Evolutionary conservation across 2,113 vertebrate species (phyloP).

Genomic region (Aegithalos caudatus): DNA sequence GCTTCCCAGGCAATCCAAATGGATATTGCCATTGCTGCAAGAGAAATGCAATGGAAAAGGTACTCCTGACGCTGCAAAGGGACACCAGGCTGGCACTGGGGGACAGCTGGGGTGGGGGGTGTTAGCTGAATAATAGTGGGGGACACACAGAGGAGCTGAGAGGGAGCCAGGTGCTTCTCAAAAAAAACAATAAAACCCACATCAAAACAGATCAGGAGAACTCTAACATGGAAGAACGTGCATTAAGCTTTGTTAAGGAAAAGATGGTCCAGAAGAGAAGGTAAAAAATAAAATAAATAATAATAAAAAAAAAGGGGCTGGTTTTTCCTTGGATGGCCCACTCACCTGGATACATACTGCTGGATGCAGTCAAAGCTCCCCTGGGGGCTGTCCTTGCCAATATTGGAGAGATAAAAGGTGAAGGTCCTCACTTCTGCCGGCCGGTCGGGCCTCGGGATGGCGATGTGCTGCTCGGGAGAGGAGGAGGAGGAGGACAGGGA

Average conservation of each 20-base stretch:
- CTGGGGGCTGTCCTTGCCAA: conserved; percentile 95
- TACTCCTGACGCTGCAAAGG: neutral
- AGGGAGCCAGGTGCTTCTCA: neutral
- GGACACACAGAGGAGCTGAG: neutral
- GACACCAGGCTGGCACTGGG: neutral
- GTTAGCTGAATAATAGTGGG: neutral
- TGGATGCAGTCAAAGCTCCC: conserved; percentile 97
- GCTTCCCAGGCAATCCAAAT: conserved; percentile 92
- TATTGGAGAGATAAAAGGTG: conserved; percentile 91
- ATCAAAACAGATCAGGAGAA: neutral
- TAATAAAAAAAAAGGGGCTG: no score
- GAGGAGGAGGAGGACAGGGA: neutral
- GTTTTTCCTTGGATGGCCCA: neutral
- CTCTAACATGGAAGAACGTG: rapidly evolving
- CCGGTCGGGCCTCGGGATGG: conserved; percentile 83
- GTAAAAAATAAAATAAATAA: no score
- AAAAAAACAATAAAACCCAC: neutral
- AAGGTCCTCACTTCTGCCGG: conserved; percentile 82
- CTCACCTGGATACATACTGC: conserved; percentile 94
- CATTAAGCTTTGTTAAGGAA: neutral
- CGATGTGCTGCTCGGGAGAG: conserved; percentile 83
- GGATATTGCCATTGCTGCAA: conserved; percentile 86
- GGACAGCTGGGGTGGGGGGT: neutral
- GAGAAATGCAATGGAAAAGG: neutral
- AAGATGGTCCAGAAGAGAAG: neutral